Evolutionary conservation across 2,888 invertebrate species (phyloP).

Genomic region (Trissolcus brochymenae): DNA sequence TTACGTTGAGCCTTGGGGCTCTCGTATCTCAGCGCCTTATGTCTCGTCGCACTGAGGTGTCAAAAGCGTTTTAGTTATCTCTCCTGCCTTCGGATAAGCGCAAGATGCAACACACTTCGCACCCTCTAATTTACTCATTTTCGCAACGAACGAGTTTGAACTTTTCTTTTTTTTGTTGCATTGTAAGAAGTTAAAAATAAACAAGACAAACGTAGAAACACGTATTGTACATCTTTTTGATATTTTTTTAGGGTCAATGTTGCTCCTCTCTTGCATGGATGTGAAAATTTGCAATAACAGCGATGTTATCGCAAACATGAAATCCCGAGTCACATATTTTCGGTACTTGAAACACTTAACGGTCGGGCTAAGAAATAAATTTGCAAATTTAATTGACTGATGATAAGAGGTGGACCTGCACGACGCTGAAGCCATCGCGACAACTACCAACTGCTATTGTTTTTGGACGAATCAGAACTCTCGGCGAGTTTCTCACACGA

Average conservation of each 20-base stretch:
- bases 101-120: constrained; percentile 43
- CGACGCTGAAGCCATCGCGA: constrained; percentile 27
- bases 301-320: not conserved
- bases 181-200: not conserved
- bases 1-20: constrained; percentile 43
- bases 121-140: constrained; percentile 55
- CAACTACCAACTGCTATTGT: constrained; percentile 45
- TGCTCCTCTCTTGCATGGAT: no score
- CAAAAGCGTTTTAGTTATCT: constrained; percentile 70
- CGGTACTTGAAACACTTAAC: constrained; percentile 1
- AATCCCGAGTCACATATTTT: constrained; percentile 2
- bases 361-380: constrained; percentile 4
- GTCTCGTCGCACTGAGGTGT: constrained; percentile 63
- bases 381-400: constrained; percentile 38
- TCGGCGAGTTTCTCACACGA: constrained; percentile 47
- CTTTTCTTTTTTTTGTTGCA: not conserved
- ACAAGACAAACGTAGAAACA: not conserved
- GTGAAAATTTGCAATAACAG: no score
- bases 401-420: constrained; percentile 24
- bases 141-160: constrained; percentile 7
- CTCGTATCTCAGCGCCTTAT: constrained; percentile 65
- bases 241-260: no score
- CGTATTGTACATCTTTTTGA: not conserved
- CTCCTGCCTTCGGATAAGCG: constrained; percentile 58
- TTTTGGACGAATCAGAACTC: constrained; percentile 42